Base-by-base conservation (phyloP, 1,140 invertebrate genomes). In the Notospermus geniculatus region DNA sequence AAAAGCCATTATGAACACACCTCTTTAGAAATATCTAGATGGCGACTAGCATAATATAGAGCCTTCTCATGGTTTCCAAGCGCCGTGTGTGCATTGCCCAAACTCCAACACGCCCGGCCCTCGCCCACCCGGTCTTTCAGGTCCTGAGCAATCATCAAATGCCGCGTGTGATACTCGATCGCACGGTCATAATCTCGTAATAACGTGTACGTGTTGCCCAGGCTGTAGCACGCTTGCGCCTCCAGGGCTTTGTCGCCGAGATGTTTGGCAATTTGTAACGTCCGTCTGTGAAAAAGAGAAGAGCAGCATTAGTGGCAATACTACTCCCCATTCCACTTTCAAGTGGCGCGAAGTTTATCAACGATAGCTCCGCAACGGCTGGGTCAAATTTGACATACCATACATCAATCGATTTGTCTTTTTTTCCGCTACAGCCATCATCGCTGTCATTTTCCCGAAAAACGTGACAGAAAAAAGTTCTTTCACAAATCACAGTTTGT, bases 191-290 rank as follows among this genome's bases (percentile, higher is more conserved):
- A 97, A 81, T 98, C 92, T 30, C 92, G 83, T 13, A 98, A 83
- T n/a, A 98, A 82, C 0, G 94, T 97, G 74, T 96, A 98, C 0
- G 95, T 97, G 74, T 98, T 98, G 0, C 95, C 96, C 19, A 98
- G 82, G 59, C 92, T 95, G 77, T 98, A 98, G 76, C 95, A 98
- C 0, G 95, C 93, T 78, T 98, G 96, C 0, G 95, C 96, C 78
- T 98, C 95, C 5, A 98, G 89, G 0, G 94, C 93, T 63, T 89
- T 87, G 79, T 98, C 95, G 17, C 70, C 68, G 41, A 82, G 60
- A 55, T 78, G 73, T 65, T 76, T 76, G 9, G 79, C 76, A 54
- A 81, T 74, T 56, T 80, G 74, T 63, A 82, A 83, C 4, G 93
- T 95, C 71, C 89, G 88, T 76, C 91, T 93, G n/a, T n/a, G 79